These are phyloP conservation scores for Petrocephalus microphthalmus DNA, from an alignment of 2,113 vertebrate genomes.

Conservation along the genomic window DNA sequence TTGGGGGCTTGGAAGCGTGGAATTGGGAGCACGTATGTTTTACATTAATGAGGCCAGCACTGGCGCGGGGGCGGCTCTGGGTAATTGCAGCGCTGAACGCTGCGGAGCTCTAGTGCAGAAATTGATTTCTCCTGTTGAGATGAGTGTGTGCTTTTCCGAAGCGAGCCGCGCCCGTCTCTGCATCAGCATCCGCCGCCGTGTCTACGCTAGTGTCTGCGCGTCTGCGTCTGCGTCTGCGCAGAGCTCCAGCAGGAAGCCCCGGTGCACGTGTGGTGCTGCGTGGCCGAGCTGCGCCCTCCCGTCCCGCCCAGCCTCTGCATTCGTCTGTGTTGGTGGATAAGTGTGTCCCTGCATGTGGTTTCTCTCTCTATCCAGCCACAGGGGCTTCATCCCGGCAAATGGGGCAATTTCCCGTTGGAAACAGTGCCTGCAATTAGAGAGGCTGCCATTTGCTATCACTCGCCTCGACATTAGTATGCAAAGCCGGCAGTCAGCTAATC, in stretches of 20 bases:
- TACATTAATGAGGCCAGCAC: conserved; percentile 54
- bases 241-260: background rate
- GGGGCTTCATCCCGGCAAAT: conserved; percentile 68
- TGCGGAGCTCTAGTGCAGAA: conserved; percentile 42
- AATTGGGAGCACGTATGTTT: conserved; percentile 54
- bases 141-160: conserved; percentile 27
- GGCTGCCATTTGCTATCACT: conserved; percentile 73
- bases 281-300: background rate
- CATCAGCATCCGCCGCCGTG: background rate
- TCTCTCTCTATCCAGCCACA: conserved; percentile 47
- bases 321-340: background rate
- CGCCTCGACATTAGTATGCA: conserved; percentile 78
- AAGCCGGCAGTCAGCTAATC: conserved; percentile 76
- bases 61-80: conserved; percentile 30
- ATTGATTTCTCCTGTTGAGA: conserved; percentile 54
- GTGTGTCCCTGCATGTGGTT: conserved; percentile 48
- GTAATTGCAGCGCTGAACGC: conserved; percentile 62
- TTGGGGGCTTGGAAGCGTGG: conserved; percentile 53
- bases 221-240: conserved; percentile 19
- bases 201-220: background rate
- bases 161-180: background rate
- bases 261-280: background rate
- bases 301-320: background rate
- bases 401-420: conserved; percentile 72
- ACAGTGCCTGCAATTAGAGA: conserved; percentile 75